Percentiles rank a stretch among this genome's conserved stretches.
Conservation (phyloP, 2,888 invertebrate species). For the Polylopha cassiicola region DNA sequence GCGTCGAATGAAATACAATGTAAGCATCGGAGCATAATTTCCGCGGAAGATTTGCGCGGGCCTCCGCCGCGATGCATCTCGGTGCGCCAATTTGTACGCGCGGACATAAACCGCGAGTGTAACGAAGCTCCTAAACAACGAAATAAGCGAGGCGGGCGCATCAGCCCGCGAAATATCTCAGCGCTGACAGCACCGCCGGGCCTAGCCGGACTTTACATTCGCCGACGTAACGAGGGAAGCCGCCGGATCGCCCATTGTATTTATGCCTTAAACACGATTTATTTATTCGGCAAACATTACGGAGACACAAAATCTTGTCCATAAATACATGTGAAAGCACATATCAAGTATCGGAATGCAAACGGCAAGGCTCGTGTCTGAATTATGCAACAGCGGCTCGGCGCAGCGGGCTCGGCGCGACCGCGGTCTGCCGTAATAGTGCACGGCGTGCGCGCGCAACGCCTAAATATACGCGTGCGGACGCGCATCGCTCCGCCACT, state of each 20-base stretch:
- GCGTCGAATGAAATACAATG: constrained; percentile 51
- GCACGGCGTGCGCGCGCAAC: constrained; percentile 57
- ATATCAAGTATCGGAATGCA: constrained; percentile 77
- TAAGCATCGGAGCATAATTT: constrained; percentile 48
- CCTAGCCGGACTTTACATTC: constrained; percentile 68
- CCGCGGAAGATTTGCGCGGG: constrained; percentile 44
- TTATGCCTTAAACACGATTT: constrained; percentile 73
- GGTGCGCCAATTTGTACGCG: constrained; percentile 70
- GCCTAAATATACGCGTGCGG: constrained; percentile 62
- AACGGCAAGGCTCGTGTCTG: constrained; percentile 72
- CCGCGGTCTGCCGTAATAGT: constrained; percentile 67
- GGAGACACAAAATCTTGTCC: constrained; percentile 77
- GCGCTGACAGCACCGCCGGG: constrained; percentile 65
- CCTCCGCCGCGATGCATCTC: constrained; percentile 46
- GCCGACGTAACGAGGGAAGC: constrained; percentile 74
- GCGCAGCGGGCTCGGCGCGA: constrained; percentile 54
- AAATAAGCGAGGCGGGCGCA: constrained; percentile 47
- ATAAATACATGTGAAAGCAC: constrained; percentile 78
- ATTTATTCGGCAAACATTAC: constrained; percentile 77
- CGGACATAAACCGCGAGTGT: constrained; percentile 66
- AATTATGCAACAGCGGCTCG: constrained; percentile 68
- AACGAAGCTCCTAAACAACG: constrained; percentile 74
- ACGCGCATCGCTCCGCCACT: constrained; percentile 7
- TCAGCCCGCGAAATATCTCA: constrained; percentile 66
- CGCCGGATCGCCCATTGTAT: constrained; percentile 71